Base-by-base conservation (phyloP, 2,113 vertebrate genomes). In the Daboia siamensis region DNA sequence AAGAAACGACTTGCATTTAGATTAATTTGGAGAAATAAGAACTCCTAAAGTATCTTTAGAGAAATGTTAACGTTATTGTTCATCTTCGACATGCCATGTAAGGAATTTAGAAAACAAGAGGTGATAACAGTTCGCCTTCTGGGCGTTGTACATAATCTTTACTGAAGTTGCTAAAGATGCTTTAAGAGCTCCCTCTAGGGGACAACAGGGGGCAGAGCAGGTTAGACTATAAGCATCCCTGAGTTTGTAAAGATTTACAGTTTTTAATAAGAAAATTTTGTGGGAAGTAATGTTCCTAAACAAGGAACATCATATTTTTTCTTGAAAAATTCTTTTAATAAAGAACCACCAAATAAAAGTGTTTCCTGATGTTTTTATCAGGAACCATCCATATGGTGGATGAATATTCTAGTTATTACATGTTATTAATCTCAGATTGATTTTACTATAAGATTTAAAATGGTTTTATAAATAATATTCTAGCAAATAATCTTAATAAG, bases 101-200 rank as follows among this genome's bases (percentile, higher is more conserved):
- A 46, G 44, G 17, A 59, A n/a, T 44, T 61, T 6, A 90, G 20
- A 1, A 74, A 46, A 93, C 86, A 29, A 88, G 88, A 48, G 57
- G 74, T 39, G 17, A 0, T 17, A 90, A 86, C 90, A 94, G 13
- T 44, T 46, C 48, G 33, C 69, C 15, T 57, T 54, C 46, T 87
- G 94, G 90, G 91, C 93, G 24, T 88, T 94, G 95, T 89, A 91
- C 92, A 13, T 11, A 80, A 90, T 48, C 89, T 93, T 94, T 94
- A 91, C 88, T 87, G n/a, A 2, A 20, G 80, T 44, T 86, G 80
- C 20, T 54, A 9, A 44, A 26, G 26, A 87, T 86, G 90, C 17
- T 64, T 51, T 24, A 17, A 61, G 39, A 3, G 80, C 87, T 89
- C 93, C 94, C 92, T 55, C 94, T 93, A 54, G 91, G 44, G 64